Percentiles rank a stretch among this genome's conserved stretches.
These are phyloP conservation scores for Lophotis ruficrista DNA, from an alignment of 2,113 vertebrate species.

Conservation along the genomic window DNA sequence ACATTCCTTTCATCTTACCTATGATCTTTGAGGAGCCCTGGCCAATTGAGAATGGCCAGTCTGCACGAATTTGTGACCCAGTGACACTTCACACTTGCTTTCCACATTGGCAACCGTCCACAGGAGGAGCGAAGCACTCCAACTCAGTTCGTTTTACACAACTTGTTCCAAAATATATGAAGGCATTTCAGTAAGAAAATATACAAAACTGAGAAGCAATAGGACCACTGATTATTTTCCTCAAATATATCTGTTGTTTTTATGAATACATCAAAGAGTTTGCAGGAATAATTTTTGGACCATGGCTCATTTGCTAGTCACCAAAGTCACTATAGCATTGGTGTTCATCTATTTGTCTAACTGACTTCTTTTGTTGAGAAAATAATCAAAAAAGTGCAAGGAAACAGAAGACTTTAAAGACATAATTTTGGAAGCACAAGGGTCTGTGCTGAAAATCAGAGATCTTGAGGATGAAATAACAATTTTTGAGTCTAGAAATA, in stretches of 20 bases:
- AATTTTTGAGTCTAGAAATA: neutral
- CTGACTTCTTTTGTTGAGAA: neutral
- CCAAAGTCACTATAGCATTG: neutral
- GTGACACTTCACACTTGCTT: neutral
- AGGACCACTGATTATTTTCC: neutral
- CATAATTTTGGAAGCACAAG: neutral
- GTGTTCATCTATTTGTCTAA: rapidly evolving
- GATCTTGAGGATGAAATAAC: neutral
- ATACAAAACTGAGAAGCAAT: neutral
- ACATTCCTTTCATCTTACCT: neutral
- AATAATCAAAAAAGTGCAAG: neutral
- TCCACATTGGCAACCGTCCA: neutral
- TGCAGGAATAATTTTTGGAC: neutral
- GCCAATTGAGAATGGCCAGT: neutral
- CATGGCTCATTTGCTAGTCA: neutral
- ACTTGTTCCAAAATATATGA: neutral
- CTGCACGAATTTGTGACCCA: neutral
- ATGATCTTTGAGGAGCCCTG: too few relatives aligned
- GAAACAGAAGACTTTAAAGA: neutral
- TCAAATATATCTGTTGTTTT: neutral
- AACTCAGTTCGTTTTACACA: neutral
- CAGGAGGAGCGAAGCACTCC: neutral
- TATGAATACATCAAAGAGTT: neutral
- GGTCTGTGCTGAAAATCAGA: neutral
- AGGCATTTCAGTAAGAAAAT: neutral